Conservation (phyloP, 1,140 invertebrate species). For the Elysia chlorotica region DNA sequence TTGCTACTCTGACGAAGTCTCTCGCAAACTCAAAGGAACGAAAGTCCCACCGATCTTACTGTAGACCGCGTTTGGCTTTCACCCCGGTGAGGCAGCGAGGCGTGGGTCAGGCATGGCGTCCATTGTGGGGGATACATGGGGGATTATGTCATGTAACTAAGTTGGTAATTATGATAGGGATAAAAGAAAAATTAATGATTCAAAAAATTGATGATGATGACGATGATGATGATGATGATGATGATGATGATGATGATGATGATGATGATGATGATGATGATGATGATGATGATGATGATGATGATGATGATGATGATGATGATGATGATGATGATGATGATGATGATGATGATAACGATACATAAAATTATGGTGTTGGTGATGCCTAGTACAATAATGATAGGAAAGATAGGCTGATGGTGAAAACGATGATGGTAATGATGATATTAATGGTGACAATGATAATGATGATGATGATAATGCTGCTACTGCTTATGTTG, state of each 20-base stretch:
- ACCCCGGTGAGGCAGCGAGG: constrained; percentile 9
- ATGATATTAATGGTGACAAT: not conserved
- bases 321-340: not conserved
- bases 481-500: not conserved
- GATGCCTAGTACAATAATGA: not conserved
- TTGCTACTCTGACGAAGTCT: no score
- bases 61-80: constrained; percentile 15
- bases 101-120: not conserved
- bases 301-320: not conserved
- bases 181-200: not conserved
- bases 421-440: not conserved
- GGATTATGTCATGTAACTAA: not conserved
- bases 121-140: not conserved
- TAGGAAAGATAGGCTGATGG: not conserved
- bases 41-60: constrained; percentile 21
- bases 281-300: not conserved
- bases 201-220: not conserved
- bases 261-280: not conserved
- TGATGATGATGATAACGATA: not conserved
- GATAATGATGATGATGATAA: not conserved
- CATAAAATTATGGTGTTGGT: not conserved
- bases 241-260: not conserved
- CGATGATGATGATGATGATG: not conserved
- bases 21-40: constrained; percentile 20
- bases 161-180: not conserved